Conservation (phyloP, 2,797 vertebrate species). For the Discoglossus pictus region DNA sequence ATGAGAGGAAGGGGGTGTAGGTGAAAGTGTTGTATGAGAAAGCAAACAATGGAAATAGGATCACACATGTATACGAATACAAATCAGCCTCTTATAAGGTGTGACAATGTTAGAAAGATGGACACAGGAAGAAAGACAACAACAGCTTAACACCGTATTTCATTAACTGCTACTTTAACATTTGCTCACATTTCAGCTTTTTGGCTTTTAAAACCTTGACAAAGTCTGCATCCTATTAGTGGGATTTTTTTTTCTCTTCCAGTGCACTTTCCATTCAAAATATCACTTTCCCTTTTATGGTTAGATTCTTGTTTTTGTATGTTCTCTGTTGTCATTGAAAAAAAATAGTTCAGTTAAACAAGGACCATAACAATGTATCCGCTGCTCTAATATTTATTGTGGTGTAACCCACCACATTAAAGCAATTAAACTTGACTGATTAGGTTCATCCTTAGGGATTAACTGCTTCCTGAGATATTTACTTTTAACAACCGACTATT, state of each 20-base stretch:
- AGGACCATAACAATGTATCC: no score
- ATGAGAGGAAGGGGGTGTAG: slow-evolving; percentile 63
- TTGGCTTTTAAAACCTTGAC: slow-evolving; percentile 48
- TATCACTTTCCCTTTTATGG: slow-evolving; percentile 46
- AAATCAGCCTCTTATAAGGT: slow-evolving; percentile 64
- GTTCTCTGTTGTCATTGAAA: no score
- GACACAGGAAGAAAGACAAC: slow-evolving; percentile 59
- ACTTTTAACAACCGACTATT: no score
- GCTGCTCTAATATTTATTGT: no score
- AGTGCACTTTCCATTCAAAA: slow-evolving; percentile 5
- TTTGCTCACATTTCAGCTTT: slow-evolving; percentile 32
- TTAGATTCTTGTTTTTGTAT: slow-evolving; percentile 16
- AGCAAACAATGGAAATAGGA: slow-evolving; percentile 60
- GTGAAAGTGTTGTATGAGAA: slow-evolving; percentile 68
- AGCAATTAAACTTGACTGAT: no score
- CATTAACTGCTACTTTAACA: slow-evolving; percentile 43
- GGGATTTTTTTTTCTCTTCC: slow-evolving; percentile 42
- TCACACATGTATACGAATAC: slow-evolving; percentile 66
- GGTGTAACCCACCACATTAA: no score
- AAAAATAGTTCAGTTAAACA: no score
- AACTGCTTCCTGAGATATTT: no score
- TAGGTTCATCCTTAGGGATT: no score
- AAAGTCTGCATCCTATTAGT: slow-evolving; percentile 37
- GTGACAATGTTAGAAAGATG: slow-evolving; percentile 54
- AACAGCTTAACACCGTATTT: slow-evolving; percentile 53